Conservation (phyloP, 2,113 vertebrate genomes). For the Smithornis capensis region DNA sequence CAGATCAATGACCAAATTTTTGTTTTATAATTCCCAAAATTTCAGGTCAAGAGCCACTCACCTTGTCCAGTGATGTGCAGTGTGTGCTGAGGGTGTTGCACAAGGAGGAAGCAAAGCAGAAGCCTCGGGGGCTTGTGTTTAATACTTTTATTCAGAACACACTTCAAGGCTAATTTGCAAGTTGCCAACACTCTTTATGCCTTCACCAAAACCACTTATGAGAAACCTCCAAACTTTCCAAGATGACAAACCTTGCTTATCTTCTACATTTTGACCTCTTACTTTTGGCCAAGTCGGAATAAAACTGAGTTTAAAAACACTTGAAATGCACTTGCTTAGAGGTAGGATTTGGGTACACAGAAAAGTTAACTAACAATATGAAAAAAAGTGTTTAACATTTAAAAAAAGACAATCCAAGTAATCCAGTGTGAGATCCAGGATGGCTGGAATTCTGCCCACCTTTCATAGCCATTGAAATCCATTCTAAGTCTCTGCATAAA, state of each 20-base stretch:
- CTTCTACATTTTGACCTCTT: background rate
- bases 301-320: background rate
- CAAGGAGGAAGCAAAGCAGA: background rate
- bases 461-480: background rate
- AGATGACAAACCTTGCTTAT: background rate
- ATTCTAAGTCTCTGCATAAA: background rate
- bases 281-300: background rate
- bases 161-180: conserved; percentile 2
- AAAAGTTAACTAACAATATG: background rate
- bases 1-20: background rate
- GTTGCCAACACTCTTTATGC: background rate
- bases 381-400: background rate
- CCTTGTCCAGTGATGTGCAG: background rate
- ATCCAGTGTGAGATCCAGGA: background rate
- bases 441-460: background rate
- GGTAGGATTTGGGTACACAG: background rate
- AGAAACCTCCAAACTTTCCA: background rate
- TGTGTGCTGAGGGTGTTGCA: background rate
- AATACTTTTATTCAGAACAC: conserved; percentile 53
- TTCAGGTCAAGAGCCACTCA: background rate
- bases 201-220: background rate
- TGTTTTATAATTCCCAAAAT: background rate
- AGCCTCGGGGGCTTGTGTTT: background rate
- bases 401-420: background rate
- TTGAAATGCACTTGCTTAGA: background rate